Conservation (phyloP, 2,797 vertebrate genomes). For the Pteronotus mesoamericanus region DNA sequence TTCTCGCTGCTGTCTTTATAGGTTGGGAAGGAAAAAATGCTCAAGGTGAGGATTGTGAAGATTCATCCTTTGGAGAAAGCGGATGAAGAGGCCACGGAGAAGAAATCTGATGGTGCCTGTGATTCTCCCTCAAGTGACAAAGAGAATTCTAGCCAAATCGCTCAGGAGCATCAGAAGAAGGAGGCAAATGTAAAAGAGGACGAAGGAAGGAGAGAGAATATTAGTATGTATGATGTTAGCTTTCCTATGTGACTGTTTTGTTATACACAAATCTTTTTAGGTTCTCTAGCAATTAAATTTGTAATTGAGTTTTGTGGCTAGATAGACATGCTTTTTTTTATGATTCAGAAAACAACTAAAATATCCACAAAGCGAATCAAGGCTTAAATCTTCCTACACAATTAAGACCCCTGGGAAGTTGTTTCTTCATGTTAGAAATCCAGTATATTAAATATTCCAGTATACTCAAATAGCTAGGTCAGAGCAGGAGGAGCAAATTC, state of each 20-base stretch:
- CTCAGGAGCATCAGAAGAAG: conserved; percentile 90
- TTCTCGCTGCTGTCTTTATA: conserved; percentile 61
- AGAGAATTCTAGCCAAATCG: conserved; percentile 92
- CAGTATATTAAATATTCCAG: too few species aligned
- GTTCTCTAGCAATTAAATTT: neutral
- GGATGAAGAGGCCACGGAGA: conserved; percentile 88
- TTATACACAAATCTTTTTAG: neutral
- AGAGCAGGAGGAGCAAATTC: neutral
- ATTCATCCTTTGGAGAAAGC: conserved; percentile 91
- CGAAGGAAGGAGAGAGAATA: conserved; percentile 91
- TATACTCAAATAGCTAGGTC: neutral
- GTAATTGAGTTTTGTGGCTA: neutral
- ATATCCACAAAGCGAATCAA: neutral
- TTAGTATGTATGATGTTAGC: conserved; percentile 85
- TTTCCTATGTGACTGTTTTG: neutral
- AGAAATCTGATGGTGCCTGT: conserved; percentile 94
- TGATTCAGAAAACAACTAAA: conserved; percentile 8
- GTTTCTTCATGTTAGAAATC: neutral
- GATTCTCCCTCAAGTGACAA: conserved; percentile 99
- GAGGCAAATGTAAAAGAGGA: conserved; percentile 88
- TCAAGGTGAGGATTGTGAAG: conserved; percentile 91
- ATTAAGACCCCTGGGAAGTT: neutral
- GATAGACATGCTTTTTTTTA: neutral
- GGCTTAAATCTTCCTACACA: neutral
- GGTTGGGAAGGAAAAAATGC: conserved; percentile 95